Percentiles rank a stretch among this genome's conserved stretches.
Conservation (phyloP, 2,797 vertebrate genomes). For the Pangasius djambal region DNA sequence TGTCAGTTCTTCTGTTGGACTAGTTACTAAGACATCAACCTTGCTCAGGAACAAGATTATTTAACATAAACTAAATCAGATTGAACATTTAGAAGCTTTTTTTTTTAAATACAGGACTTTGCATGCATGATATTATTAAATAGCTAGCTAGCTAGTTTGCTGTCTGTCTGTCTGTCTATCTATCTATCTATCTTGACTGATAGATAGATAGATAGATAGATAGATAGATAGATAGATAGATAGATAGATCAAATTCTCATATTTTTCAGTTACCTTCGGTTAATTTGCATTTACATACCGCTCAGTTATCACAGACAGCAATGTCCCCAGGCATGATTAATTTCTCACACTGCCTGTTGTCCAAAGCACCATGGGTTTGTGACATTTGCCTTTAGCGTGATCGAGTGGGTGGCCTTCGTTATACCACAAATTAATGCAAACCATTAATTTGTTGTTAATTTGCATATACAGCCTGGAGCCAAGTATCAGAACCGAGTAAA, state of each 20-base stretch:
- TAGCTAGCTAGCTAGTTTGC: neutral
- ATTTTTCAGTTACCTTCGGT: neutral
- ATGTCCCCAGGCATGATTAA: neutral
- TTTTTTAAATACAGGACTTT: neutral
- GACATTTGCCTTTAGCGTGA: neutral
- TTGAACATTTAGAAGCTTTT: neutral
- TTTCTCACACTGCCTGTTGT: neutral
- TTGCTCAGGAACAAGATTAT: too few species aligned
- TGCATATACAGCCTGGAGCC: neutral
- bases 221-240: neutral
- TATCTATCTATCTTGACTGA: neutral
- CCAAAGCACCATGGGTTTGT: neutral
- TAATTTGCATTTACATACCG: neutral
- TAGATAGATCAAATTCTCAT: neutral
- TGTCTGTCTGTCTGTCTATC: too few species aligned
- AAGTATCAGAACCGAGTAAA: neutral
- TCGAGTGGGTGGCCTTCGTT: neutral
- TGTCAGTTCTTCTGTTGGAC: neutral
- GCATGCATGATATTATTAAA: neutral
- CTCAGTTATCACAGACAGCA: neutral
- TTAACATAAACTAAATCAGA: neutral
- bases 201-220: neutral
- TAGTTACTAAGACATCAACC: neutral
- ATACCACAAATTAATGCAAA: neutral
- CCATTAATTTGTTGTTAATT: neutral